Conservation (phyloP, 2,888 invertebrate genomes). For the Nomada hirtipes region DNA sequence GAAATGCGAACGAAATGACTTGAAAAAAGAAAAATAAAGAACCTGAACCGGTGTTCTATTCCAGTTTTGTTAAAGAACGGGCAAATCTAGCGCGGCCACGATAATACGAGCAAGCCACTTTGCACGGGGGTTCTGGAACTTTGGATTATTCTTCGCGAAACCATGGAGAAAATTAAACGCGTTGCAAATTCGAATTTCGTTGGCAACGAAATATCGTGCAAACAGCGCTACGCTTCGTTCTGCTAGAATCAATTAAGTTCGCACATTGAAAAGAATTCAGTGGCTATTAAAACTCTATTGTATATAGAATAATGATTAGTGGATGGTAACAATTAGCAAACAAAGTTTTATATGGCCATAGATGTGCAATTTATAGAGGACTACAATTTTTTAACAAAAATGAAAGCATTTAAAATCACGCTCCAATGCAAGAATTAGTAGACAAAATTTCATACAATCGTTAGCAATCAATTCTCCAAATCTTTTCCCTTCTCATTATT, state of each 20-base stretch:
- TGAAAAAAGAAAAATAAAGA: neutral
- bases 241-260: neutral
- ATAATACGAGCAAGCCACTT: neutral
- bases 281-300: neutral
- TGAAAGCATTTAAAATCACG: too few species aligned
- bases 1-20: neutral
- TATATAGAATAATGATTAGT: neutral
- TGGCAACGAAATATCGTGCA: neutral
- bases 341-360: too few species aligned
- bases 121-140: slow-evolving; percentile 24
- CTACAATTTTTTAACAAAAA: too few species aligned
- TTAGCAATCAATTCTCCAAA: too few species aligned
- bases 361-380: too few species aligned
- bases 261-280: neutral
- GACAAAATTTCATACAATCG: too few species aligned
- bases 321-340: neutral
- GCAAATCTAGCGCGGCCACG: slow-evolving; percentile 1
- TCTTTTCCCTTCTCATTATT: too few species aligned
- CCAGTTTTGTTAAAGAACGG: slow-evolving; percentile 3
- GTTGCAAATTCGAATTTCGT: slow-evolving; percentile 24
- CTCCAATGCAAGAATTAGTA: too few species aligned
- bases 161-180: slow-evolving; percentile 21
- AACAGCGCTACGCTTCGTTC: neutral
- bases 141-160: slow-evolving; percentile 20
- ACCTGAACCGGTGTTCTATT: neutral